These are phyloP conservation scores for Epiblema foenella DNA, from an alignment of 2,888 invertebrate genomes.

Conservation along the genomic window DNA sequence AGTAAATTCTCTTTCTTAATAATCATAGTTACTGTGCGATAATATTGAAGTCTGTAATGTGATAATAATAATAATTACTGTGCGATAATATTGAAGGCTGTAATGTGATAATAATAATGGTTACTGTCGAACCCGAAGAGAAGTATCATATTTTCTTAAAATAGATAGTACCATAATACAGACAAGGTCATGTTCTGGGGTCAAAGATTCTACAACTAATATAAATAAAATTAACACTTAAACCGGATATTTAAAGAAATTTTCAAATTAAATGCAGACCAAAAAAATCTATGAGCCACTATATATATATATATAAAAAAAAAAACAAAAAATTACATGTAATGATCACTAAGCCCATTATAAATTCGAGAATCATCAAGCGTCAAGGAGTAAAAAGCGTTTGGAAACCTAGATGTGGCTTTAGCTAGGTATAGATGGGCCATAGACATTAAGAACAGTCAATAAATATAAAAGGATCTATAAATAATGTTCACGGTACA, in stretches of 20 bases:
- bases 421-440: conserved; percentile 54
- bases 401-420: conserved; percentile 61
- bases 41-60: too few species aligned
- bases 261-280: conserved; percentile 33
- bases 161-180: neutral
- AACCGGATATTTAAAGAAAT: conserved; percentile 28
- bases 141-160: too few species aligned
- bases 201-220: neutral
- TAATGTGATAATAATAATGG: too few species aligned
- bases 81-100: too few species aligned
- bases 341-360: conserved; percentile 49
- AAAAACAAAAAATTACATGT: conserved; percentile 48
- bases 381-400: conserved; percentile 58
- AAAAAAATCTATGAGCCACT: conserved; percentile 38
- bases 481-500: conserved; percentile 56
- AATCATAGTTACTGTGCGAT: too few species aligned
- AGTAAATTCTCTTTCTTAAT: too few species aligned
- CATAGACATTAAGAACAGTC: conserved; percentile 57
- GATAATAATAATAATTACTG: too few species aligned
- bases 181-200: neutral
- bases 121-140: too few species aligned
- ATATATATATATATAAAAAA: conserved; percentile 42
- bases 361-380: conserved; percentile 61
- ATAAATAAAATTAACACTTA: conserved; percentile 7
- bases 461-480: conserved; percentile 64